Evolutionary conservation across 2,113 vertebrate species (phyloP), one percentile per base, ranked within the genome.

Genomic region (Microcebus tavaratra): DNA sequence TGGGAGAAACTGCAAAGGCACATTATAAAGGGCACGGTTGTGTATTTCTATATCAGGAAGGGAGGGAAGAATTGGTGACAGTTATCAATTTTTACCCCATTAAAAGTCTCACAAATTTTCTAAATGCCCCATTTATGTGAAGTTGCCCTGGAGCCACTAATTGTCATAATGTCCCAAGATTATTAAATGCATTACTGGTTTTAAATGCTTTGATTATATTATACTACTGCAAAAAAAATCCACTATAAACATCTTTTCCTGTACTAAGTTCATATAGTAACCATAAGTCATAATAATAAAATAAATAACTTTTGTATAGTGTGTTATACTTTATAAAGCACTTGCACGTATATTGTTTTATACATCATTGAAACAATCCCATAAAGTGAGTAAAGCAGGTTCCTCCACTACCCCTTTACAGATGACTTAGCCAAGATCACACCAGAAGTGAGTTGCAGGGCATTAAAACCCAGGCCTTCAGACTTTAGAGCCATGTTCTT

Each of bases 141-240:
- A 88, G 36, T 92, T 94, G 61, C 73, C 73, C 65, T 78, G 59
- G 57, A 68, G 50, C 8, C 61, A 84, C 65, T 48, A 90, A 95
- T 45, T 21, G 70, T 14, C 53, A 65, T 86, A 73, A 96, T 82
- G 61, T 90, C 84, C 82, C 73, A 87, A 95, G 63, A 34, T 36
- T 65, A 34, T 36, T 70, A 91, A 68, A 94, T 50, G 63, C 3
- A 36, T 78, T 70, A 18, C 59, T 82, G 59, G 76, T 29, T 84
- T 95, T 63, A 84, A 95, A 84, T 84, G 79, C 20, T 91, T 93
- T 61, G 18, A 50, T 88, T 83, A 55, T 75, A 61, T 57, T 70
- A 94, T 12, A 86, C 27, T 59, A 89, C 18, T 21, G 65, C 39
- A 91, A 94, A 63, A 87, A 36, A 87, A 36, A 42, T 83, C 29